Base-by-base conservation (phyloP, 2,113 vertebrate genomes). In the Vulpes lagopus region DNA sequence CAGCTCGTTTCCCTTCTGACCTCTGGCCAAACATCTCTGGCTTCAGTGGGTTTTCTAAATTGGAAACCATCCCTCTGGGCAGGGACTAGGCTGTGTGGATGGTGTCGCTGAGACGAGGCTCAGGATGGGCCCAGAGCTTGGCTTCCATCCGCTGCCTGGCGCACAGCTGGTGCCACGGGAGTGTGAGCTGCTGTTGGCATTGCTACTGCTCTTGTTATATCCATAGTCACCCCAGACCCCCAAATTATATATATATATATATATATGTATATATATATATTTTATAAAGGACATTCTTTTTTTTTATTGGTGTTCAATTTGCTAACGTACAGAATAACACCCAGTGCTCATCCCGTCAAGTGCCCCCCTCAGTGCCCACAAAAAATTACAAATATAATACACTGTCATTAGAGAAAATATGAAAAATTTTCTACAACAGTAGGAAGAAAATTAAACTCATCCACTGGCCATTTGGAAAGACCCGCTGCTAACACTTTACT, bases 391-490 rank as follows among this genome's bases (percentile, higher is more conserved):
- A 82, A 67, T 79, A 23, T 27, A 89, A 93, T 74, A 83, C 43
- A 78, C 19, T 91, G 30, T 64, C 15, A 64, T 92, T 59, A 81
- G 91, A 92, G 64, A 97, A 97, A 91, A 43, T 17, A 64, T 11
- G 19, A 91, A 49, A 4, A 49, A 4, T 83, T 57, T 95, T 93
- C 35, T 82, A 38, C 55, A 78, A 71, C 4, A 38, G 5, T 25
- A 65, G 38, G 32, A 93, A 87, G 86, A 86, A 96, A 87, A 76
- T 95, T 76, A 96, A 92, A 95, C 69, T 69, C 38, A 67, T 89
- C 35, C 35, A 79, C 17, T 55, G 35, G 51, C 53, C 22, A 22
- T 53, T 85, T 20, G 64, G 67, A 80, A 22, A 60, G 27, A 53
- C 82, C 35, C 25, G 49, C 38, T 57, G 59, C 78, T 88, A 71